Percentiles rank a stretch among this genome's conserved stretches.
Conservation (phyloP, 2,797 vertebrate genomes). For the Menidia menidia region DNA sequence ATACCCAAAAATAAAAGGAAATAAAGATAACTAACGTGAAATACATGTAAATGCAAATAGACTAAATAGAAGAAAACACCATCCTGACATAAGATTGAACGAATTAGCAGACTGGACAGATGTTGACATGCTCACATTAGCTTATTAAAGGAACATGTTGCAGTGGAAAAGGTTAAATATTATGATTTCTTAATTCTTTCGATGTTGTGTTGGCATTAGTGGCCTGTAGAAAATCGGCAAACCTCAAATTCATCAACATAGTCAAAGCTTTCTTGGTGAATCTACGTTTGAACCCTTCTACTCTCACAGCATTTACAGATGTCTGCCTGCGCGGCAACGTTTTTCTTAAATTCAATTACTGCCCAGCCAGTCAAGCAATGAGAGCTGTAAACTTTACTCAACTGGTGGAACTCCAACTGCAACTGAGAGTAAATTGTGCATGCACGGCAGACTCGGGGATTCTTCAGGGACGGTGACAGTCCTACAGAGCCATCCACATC, state of each 20-base stretch:
- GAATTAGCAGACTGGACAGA: neutral
- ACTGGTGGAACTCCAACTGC: constrained; percentile 2
- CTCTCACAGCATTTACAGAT: constrained; percentile 18
- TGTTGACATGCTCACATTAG: neutral
- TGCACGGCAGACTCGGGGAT: constrained; percentile 29
- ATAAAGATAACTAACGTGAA: neutral
- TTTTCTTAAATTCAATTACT: constrained; percentile 61
- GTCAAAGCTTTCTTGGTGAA: no score
- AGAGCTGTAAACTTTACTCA: constrained; percentile 48
- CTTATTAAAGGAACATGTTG: neutral
- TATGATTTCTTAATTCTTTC: no score
- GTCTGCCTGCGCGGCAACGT: constrained; percentile 19
- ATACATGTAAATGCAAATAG: no score
- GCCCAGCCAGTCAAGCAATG: constrained; percentile 41
- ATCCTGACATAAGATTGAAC: neutral
- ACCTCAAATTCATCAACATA: no score
- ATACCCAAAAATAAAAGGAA: neutral
- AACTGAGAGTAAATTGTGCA: constrained; percentile 43
- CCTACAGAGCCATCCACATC: constrained; percentile 28
- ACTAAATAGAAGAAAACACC: neutral
- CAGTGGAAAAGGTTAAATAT: neutral
- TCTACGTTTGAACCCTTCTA: no score
- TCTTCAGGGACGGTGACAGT: constrained; percentile 46
- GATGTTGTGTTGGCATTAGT: no score
- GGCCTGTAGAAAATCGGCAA: no score